A percentile compares a stretch with the other conserved stretches of the same genome.
These are phyloP conservation scores for Spea multiplicata DNA, from an alignment of 2,113 vertebrate genomes.

Conservation along the genomic window DNA sequence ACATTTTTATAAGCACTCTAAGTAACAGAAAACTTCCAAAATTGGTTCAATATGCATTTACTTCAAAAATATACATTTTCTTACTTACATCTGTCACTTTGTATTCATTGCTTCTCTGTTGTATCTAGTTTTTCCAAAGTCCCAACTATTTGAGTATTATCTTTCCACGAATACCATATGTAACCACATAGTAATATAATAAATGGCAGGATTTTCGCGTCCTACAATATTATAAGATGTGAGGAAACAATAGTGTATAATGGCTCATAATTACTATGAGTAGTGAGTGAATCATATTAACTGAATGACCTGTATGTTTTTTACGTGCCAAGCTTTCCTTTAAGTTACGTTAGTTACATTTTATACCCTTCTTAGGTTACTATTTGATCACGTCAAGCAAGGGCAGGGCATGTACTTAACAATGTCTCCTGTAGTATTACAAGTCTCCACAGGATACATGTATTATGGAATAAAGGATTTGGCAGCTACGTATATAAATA, in stretches of 20 bases:
- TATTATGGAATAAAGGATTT: constrained; percentile 21
- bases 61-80: neutral
- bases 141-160: neutral
- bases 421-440: constrained; percentile 22
- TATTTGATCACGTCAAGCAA: constrained; percentile 25
- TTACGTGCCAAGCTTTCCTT: neutral
- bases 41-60: neutral
- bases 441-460: constrained; percentile 36
- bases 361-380: constrained; percentile 26
- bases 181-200: constrained; percentile 6
- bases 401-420: constrained; percentile 15
- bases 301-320: constrained; percentile 51
- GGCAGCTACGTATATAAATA: constrained; percentile 1
- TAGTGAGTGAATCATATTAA: constrained; percentile 50
- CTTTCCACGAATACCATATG: neutral
- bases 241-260: neutral
- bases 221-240: neutral
- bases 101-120: neutral
- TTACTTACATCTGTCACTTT: constrained; percentile 6
- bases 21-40: too few species aligned
- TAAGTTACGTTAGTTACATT: constrained; percentile 18
- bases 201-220: neutral
- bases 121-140: neutral
- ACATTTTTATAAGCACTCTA: too few species aligned
- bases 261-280: constrained; percentile 6